A percentile compares a stretch with the other conserved stretches of the same genome.
Conservation (phyloP, 2,888 invertebrate species). For the Lagria hirta region DNA sequence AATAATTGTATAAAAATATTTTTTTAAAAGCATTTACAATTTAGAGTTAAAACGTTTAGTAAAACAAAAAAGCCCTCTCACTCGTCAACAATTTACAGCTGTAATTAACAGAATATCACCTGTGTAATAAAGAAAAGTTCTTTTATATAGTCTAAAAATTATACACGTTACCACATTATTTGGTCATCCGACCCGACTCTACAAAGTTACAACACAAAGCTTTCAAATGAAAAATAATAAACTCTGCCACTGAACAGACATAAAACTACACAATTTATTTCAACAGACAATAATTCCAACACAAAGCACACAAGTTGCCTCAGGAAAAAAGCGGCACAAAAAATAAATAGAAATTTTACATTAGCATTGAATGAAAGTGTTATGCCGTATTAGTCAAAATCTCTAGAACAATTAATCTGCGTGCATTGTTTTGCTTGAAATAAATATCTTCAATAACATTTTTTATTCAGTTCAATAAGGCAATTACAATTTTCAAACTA, state of each 20-base stretch:
- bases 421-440: constrained; percentile 10
- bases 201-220: background rate
- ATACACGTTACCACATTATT: too few relatives aligned
- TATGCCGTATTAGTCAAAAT: constrained; percentile 17
- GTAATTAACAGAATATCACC: too few relatives aligned
- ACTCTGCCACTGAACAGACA: constrained; percentile 1
- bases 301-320: constrained; percentile 3
- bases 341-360: constrained; percentile 10
- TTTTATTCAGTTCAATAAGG: too few relatives aligned
- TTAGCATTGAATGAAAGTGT: constrained; percentile 18
- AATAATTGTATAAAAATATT: too few relatives aligned
- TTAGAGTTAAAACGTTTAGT: too few relatives aligned
- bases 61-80: too few relatives aligned
- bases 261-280: constrained; percentile 6
- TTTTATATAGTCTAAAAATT: too few relatives aligned
- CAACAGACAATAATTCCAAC: constrained; percentile 2
- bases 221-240: background rate
- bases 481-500: too few relatives aligned
- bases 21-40: too few relatives aligned
- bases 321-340: constrained; percentile 1
- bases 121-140: too few relatives aligned
- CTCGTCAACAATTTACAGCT: too few relatives aligned
- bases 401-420: constrained; percentile 11
- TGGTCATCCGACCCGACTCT: background rate
- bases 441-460: too few relatives aligned